Evolutionary conservation across 2,113 vertebrate genomes (phyloP).

Genomic region (Oncorhynchus keta): DNA sequence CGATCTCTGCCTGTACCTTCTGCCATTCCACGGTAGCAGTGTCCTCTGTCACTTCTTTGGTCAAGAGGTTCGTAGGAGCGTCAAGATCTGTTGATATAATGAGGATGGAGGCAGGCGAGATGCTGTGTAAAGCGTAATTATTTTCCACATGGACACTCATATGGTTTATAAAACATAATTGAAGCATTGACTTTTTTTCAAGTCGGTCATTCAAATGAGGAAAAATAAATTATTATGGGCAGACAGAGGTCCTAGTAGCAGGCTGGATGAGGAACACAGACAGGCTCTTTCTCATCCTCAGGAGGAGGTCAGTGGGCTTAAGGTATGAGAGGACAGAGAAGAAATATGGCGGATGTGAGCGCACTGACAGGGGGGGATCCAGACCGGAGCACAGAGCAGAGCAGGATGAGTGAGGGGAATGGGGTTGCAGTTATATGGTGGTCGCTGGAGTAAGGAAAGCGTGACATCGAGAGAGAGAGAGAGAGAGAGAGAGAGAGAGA

Average conservation of each 20-base stretch:
- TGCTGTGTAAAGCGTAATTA: not conserved
- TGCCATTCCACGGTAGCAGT: conserved; percentile 75
- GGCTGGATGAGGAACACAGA: not conserved
- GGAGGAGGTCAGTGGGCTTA: not conserved
- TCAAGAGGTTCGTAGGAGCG: conserved; percentile 65
- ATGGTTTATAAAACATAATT: not conserved
- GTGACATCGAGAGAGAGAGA: not conserved
- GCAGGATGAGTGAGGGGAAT: not conserved
- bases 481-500: conserved; percentile 22
- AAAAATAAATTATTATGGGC: no score
- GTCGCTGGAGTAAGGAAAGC: conserved; percentile 13
- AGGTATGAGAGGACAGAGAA: conserved; percentile 9
- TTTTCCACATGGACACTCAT: not conserved
- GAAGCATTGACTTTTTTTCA: no score
- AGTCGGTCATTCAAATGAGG: no score
- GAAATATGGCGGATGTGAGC: no score
- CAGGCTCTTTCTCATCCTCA: not conserved
- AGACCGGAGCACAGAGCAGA: no score
- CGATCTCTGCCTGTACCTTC: conserved; percentile 69
- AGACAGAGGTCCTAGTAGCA: not conserved
- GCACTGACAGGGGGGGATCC: no score
- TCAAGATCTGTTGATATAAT: conserved; percentile 64
- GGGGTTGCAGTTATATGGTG: conserved; percentile 2
- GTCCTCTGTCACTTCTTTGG: conserved; percentile 72
- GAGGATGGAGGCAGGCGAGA: not conserved